A percentile compares a stretch with the other conserved stretches of the same genome.
phyloP scores from a whole-genome alignment of 2,888 invertebrate species.

The Griposia aprilina region DNA sequence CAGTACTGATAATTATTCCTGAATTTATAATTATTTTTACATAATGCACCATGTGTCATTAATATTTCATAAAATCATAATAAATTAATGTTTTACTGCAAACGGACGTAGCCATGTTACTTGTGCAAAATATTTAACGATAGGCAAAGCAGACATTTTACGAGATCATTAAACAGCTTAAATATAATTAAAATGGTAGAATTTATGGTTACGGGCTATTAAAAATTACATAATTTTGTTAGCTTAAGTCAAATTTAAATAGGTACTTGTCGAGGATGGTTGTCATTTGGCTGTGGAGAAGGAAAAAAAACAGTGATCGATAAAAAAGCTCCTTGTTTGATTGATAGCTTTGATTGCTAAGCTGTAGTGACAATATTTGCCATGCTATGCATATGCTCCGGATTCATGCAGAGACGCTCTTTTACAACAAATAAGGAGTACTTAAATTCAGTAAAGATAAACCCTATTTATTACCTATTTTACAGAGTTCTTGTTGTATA shows the following conservation, averaged over 20 bases:
- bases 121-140: slow-evolving; percentile 61
- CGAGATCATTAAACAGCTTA: slow-evolving; percentile 57
- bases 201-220: slow-evolving; percentile 52
- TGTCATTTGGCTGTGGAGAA: neutral
- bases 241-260: slow-evolving; percentile 50
- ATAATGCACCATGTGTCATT: slow-evolving; percentile 16
- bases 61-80: slow-evolving; percentile 35
- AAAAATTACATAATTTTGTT: slow-evolving; percentile 63
- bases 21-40: slow-evolving; percentile 33
- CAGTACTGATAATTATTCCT: slow-evolving; percentile 23
- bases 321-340: neutral
- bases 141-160: slow-evolving; percentile 48
- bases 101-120: slow-evolving; percentile 27
- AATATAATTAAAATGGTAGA: slow-evolving; percentile 58
- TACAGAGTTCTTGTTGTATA: no score
- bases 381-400: neutral
- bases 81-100: slow-evolving; percentile 25
- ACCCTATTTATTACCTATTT: no score
- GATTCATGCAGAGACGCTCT: neutral
- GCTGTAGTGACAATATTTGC: neutral
- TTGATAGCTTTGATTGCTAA: neutral
- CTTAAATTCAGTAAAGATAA: no score
- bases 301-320: neutral
- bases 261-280: slow-evolving; percentile 8
- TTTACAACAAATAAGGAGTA: neutral